Base-by-base conservation (phyloP, 2,888 invertebrate species). In the Agriopis aurantiaria region DNA sequence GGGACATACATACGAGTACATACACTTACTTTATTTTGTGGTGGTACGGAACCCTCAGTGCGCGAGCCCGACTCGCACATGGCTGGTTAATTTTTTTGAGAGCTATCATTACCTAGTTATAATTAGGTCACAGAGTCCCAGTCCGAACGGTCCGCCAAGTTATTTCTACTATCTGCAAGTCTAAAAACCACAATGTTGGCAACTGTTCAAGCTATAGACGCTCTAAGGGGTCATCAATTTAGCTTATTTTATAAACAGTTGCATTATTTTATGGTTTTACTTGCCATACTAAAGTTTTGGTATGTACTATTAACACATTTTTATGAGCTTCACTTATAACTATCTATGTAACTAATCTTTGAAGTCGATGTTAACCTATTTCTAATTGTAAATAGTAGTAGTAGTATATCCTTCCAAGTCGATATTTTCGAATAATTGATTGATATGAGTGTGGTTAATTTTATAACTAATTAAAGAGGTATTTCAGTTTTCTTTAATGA, bases 111-210 rank as follows among this genome's bases (percentile, higher is more conserved):
- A 48, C 33, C 48, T 60, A 45, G 33, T n/a, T 53, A 45, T 45
- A 56, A 51, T 57, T 62, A 63, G 63, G 58, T 64, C 46, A 64
- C 48, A 23, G 11, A 43, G 48, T 51, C 51, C 46, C 46, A 62
- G 56, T 46, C 45, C 23, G 41, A 64, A 11, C n/a, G 53, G 62
- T 64, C n/a, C 23, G 67, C 57, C 53, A 68, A 65, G 56, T n/a
- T 57, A 69, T 65, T 53, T 45, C 43, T 60, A 17, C 23, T 40
- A 69, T 65, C 49, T 62, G 45, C 58, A 43, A 58, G 56, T 60
- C 55, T 64, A 67, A 51, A 62, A 59, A 12, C 8, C 23, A 61
- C 68, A 70, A 67, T 61, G 60, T 69, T 74, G 71, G 74, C 64
- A 68, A 10, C 40, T 12, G 62, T 68, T 61, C 68, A 72, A 71